Evolutionary conservation across 2,888 invertebrate genomes (phyloP).

Genomic region (Callinectes sapidus): DNA sequence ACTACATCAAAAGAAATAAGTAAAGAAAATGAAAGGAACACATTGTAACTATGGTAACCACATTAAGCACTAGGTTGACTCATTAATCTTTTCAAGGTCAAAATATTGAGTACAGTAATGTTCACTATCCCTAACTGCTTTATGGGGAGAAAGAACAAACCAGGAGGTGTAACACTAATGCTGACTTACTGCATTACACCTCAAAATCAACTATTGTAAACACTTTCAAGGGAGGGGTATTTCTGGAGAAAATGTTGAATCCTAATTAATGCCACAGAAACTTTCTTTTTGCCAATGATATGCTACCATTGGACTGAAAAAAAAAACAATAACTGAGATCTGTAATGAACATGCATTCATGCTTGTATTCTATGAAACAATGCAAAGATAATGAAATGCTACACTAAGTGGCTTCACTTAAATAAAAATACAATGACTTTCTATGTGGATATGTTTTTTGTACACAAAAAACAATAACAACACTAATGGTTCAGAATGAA

Average conservation of each 20-base stretch:
- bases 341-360: background rate
- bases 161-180: background rate
- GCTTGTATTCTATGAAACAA: conserved; percentile 12
- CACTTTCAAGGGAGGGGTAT: background rate
- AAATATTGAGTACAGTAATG: conserved; percentile 59
- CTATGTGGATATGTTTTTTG: background rate
- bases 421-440: background rate
- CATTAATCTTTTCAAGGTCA: conserved; percentile 27
- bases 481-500: background rate
- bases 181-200: background rate
- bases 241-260: background rate
- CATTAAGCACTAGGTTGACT: background rate
- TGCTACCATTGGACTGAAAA: background rate
- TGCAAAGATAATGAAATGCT: background rate
- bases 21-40: background rate
- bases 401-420: background rate
- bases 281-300: background rate
- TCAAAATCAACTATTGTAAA: background rate
- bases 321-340: background rate
- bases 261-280: background rate
- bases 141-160: background rate
- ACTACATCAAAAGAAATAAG: background rate
- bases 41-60: background rate
- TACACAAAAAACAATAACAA: background rate
- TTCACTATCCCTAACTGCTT: conserved; percentile 21